Percentiles rank a stretch among this genome's conserved stretches.
These are phyloP conservation scores for Crocodylus rhombifer DNA, from an alignment of 2,797 vertebrate genomes.

Conservation along the genomic window DNA sequence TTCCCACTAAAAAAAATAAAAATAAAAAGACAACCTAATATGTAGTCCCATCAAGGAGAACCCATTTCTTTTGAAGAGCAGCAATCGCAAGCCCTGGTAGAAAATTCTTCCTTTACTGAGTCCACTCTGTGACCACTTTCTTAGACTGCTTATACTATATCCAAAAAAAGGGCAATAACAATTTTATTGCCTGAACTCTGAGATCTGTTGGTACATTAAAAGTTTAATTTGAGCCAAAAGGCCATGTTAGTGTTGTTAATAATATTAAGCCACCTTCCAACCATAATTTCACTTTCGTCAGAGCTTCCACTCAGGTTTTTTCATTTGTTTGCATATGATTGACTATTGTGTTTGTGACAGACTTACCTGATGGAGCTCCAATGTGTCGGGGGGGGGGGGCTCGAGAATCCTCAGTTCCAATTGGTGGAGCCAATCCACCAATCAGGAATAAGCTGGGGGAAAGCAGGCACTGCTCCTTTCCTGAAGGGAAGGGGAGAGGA, in stretches of 20 bases:
- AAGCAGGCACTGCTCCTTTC: too few species aligned
- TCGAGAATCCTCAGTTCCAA: too few species aligned
- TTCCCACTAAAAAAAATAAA: not conserved
- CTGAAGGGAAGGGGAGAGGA: too few species aligned
- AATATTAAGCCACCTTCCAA: not conserved
- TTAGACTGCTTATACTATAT: not conserved
- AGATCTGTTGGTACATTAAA: not conserved
- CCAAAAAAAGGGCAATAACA: not conserved
- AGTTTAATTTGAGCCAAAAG: not conserved
- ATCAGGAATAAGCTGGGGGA: too few species aligned
- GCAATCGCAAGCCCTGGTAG: not conserved
- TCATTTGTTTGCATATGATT: not conserved
- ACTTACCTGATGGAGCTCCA: not conserved
- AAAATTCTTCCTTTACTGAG: not conserved
- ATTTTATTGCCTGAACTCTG: not conserved
- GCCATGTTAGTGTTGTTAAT: not conserved
- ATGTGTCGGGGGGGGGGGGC: too few species aligned
- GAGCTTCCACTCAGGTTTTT: accelerated
- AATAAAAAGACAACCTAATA: not conserved
- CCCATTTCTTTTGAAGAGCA: not conserved
- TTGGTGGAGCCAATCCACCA: too few species aligned
- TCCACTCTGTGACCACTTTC: not conserved
- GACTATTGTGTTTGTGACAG: not conserved
- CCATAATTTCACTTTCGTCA: not conserved
- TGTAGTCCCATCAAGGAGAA: not conserved